Evolutionary conservation across 2,797 vertebrate genomes (phyloP).

Genomic region (Buceros bicornis): DNA sequence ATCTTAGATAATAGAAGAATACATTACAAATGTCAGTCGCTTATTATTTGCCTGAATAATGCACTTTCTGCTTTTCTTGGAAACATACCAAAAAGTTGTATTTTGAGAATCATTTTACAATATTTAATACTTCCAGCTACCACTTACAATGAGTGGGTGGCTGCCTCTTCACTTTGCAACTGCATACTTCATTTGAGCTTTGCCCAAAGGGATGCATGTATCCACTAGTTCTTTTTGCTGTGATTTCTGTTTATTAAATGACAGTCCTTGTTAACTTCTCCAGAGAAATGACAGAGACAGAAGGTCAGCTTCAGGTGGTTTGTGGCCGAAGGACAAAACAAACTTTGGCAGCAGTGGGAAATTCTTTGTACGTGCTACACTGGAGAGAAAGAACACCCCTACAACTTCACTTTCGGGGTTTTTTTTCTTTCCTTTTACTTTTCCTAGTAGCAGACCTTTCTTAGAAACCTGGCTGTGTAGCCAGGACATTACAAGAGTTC

Average conservation of each 20-base stretch:
- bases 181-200: background rate
- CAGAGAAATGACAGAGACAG: background rate
- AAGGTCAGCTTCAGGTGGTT: background rate
- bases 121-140: background rate
- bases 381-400: background rate
- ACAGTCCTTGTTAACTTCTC: background rate
- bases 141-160: background rate
- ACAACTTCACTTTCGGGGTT: background rate
- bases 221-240: background rate
- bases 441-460: background rate
- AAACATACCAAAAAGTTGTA: background rate
- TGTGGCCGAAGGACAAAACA: background rate
- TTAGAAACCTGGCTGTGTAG: background rate
- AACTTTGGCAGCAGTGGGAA: background rate
- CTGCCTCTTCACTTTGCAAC: background rate
- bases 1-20: background rate
- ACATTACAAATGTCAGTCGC: background rate
- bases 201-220: background rate
- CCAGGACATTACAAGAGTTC: background rate
- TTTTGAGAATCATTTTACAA: background rate
- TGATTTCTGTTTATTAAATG: background rate
- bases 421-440: background rate
- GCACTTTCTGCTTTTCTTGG: background rate
- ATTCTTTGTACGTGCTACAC: background rate
- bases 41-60: background rate